A percentile compares a stretch with the other conserved stretches of the same genome.
phyloP scores from a whole-genome alignment of 2,888 invertebrate species.

The Ligdia adustata region DNA sequence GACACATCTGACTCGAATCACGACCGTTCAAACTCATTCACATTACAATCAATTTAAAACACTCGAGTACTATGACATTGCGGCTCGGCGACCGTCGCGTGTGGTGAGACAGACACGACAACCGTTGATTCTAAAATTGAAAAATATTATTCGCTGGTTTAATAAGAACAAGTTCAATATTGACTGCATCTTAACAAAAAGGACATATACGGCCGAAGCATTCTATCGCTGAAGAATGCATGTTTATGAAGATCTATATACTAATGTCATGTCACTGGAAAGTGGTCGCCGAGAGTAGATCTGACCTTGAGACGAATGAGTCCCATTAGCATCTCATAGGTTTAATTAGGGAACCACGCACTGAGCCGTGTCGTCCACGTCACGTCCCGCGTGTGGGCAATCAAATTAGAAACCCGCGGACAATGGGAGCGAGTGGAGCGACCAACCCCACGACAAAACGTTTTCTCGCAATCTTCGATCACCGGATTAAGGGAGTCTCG shows the following conservation, averaged over 20 bases:
- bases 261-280: slow-evolving; percentile 53
- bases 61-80: slow-evolving; percentile 65
- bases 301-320: slow-evolving; percentile 67
- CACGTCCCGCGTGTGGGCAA: slow-evolving; percentile 70
- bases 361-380: slow-evolving; percentile 63
- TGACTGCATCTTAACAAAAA: slow-evolving; percentile 59
- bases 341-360: slow-evolving; percentile 74
- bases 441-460: slow-evolving; percentile 82
- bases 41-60: slow-evolving; percentile 81
- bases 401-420: slow-evolving; percentile 77
- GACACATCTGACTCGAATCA: slow-evolving; percentile 73
- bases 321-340: slow-evolving; percentile 72
- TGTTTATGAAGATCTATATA: slow-evolving; percentile 53
- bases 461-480: slow-evolving; percentile 84
- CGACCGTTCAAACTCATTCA: slow-evolving; percentile 70
- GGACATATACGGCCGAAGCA: slow-evolving; percentile 45
- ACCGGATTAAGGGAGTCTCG: slow-evolving; percentile 82
- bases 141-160: slow-evolving; percentile 53
- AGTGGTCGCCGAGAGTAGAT: slow-evolving; percentile 42
- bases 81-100: slow-evolving; percentile 69
- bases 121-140: slow-evolving; percentile 65
- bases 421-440: slow-evolving; percentile 71
- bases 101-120: slow-evolving; percentile 57
- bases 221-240: slow-evolving; percentile 43
- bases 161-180: slow-evolving; percentile 54